phyloP scores from a whole-genome alignment of 2,113 vertebrate genomes.

The Steatornis caripensis region DNA sequence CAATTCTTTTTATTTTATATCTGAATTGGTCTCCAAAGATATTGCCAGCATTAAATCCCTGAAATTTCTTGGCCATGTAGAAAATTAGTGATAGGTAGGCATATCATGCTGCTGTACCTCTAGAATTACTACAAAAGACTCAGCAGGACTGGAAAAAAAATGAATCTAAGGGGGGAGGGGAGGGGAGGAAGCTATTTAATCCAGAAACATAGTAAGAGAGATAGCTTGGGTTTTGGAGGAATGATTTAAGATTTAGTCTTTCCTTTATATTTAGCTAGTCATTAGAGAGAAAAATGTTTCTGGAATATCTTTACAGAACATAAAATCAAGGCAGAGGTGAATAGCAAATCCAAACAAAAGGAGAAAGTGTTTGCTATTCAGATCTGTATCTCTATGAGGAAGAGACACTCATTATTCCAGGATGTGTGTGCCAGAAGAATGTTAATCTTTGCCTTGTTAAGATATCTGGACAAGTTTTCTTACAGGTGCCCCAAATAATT shows the following conservation, averaged over 20 bases:
- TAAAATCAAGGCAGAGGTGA: constrained; percentile 32
- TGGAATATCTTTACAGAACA: constrained; percentile 1
- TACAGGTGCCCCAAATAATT: constrained; percentile 5
- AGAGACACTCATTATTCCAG: constrained; percentile 17
- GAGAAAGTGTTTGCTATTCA: background rate
- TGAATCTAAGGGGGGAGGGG: background rate
- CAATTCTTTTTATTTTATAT: constrained; percentile 17
- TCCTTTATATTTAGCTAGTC: background rate
- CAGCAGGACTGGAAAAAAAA: background rate
- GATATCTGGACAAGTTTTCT: background rate
- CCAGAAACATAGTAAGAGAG: background rate
- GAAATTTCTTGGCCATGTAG: background rate
- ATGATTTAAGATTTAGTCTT: constrained; percentile 16
- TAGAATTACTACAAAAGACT: constrained; percentile 15
- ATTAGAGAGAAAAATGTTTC: constrained; percentile 25
- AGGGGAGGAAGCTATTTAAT: background rate
- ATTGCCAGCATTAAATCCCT: background rate
- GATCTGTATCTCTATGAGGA: background rate
- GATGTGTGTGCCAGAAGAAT: constrained; percentile 7
- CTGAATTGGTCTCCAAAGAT: constrained; percentile 26
- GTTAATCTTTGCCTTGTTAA: constrained; percentile 41
- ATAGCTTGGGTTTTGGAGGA: background rate
- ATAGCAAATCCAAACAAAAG: background rate
- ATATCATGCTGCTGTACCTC: background rate
- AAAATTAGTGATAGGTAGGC: background rate